Conservation (phyloP, 2,888 invertebrate species). For the Cepaea hortensis region DNA sequence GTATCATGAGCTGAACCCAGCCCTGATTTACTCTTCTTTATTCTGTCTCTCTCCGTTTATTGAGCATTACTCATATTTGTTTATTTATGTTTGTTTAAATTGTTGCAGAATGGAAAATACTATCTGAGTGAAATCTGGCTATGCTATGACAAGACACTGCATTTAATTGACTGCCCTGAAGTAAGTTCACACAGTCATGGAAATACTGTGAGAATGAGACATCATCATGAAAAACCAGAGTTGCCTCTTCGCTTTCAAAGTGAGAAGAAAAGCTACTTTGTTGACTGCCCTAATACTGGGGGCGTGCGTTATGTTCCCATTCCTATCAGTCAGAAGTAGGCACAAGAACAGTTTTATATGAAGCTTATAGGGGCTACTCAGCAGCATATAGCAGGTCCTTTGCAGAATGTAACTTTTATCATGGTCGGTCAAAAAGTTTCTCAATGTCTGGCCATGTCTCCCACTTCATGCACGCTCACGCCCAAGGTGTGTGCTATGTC, state of each 20-base stretch:
- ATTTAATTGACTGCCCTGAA: conserved; percentile 8
- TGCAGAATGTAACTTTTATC: too few species aligned
- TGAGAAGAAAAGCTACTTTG: not conserved
- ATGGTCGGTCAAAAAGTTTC: too few species aligned
- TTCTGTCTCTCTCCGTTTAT: too few species aligned
- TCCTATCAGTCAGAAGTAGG: not conserved
- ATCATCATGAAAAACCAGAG: not conserved
- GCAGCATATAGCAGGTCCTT: too few species aligned
- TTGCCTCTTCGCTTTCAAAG: not conserved
- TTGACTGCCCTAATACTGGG: not conserved
- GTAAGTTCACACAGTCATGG: too few species aligned
- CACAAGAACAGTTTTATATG: not conserved
- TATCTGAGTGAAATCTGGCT: not conserved
- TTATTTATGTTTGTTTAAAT: too few species aligned
- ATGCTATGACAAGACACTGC: conserved; percentile 14
- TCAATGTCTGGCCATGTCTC: too few species aligned
- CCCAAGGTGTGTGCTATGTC: too few species aligned
- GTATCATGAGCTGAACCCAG: too few species aligned
- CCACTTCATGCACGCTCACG: too few species aligned
- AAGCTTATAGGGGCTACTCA: not conserved
- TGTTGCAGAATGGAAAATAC: not conserved
- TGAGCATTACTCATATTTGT: too few species aligned
- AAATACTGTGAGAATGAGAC: not conserved
- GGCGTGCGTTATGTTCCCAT: conserved; percentile 2
- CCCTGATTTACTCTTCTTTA: too few species aligned